A percentile compares a stretch with the other conserved stretches of the same genome.
Conservation (phyloP, 2,797 vertebrate genomes). For the Enteromius paludinosus region DNA sequence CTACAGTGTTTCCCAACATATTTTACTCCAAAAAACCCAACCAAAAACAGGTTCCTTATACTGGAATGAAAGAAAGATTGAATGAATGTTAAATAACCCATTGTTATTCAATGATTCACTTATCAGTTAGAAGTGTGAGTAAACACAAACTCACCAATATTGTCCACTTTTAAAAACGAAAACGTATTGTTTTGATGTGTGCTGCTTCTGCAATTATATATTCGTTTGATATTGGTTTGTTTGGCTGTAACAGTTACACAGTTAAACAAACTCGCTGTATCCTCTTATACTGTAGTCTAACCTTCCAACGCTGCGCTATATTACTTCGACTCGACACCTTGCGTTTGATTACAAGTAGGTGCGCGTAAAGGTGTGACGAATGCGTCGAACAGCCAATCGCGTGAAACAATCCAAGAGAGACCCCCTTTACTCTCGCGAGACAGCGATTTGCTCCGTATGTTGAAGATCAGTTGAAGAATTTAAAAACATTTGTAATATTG, state of each 20-base stretch:
- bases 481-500: neutral
- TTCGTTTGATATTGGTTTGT: neutral
- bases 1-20: neutral
- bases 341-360: neutral
- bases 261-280: neutral
- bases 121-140: neutral
- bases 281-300: no score
- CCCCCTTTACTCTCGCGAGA: neutral
- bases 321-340: neutral
- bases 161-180: neutral
- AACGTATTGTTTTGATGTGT: constrained; percentile 2
- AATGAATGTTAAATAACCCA: neutral
- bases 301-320: no score
- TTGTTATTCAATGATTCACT: neutral
- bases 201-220: neutral
- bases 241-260: neutral
- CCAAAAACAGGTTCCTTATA: neutral
- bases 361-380: neutral
- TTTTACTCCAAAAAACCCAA: neutral
- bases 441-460: neutral
- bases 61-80: neutral
- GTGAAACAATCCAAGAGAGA: neutral
- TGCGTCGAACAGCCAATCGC: neutral
- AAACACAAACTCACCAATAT: neutral
- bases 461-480: neutral